Conservation (phyloP, 2,113 vertebrate genomes). For the Myotis brandtii region DNA sequence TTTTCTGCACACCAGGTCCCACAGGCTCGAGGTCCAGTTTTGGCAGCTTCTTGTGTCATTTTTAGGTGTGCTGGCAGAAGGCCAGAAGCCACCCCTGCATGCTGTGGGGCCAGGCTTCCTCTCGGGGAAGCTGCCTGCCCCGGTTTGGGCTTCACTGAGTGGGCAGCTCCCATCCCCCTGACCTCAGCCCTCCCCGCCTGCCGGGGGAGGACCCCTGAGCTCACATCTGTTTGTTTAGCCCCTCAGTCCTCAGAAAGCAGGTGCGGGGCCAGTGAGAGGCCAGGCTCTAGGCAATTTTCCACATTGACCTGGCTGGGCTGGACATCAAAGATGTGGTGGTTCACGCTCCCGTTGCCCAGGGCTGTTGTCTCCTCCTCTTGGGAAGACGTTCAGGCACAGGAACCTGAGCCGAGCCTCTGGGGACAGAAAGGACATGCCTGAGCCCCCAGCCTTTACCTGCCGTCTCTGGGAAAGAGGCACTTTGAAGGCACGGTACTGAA, state of each 20-base stretch:
- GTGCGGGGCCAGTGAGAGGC: not conserved
- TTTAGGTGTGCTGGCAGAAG: not conserved
- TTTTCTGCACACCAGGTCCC: not conserved
- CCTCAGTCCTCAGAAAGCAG: not conserved
- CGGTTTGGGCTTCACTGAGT: not conserved
- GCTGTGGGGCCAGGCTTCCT: fast-evolving
- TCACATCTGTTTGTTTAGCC: not conserved
- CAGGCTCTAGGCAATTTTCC: not conserved
- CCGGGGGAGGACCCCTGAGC: not conserved
- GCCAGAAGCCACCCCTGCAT: not conserved
- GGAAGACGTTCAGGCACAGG: not conserved
- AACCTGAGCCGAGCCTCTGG: not conserved
- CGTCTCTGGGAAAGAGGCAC: not conserved
- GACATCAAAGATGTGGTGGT: not conserved
- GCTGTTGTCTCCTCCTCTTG: not conserved
- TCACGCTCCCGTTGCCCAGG: not conserved
- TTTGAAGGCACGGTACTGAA: not conserved
- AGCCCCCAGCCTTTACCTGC: not conserved
- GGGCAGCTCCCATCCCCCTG: fast-evolving
- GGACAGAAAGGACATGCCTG: not conserved
- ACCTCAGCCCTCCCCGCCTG: not conserved
- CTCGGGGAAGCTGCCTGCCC: not conserved
- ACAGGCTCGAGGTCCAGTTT: not conserved
- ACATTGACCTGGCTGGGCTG: not conserved
- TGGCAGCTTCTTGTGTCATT: not conserved